Percentiles rank a stretch among this genome's conserved stretches.
Conservation (phyloP, 1,140 invertebrate species). For the Bombus soroeensis region DNA sequence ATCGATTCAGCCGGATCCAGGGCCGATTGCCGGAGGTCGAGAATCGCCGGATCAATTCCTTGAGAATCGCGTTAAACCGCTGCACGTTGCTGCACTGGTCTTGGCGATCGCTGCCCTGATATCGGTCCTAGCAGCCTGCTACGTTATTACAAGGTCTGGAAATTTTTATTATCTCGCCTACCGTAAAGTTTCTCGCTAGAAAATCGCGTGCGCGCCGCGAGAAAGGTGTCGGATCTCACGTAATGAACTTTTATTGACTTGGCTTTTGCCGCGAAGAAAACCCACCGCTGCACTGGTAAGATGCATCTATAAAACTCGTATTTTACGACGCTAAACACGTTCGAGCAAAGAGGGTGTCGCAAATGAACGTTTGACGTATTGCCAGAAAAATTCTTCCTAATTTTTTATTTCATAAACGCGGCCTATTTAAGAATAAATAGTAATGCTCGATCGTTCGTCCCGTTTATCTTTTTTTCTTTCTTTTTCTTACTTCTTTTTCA, state of each 20-base stretch:
- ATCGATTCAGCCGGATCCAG: slow-evolving; percentile 27
- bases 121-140: slow-evolving; percentile 74
- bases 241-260: not conserved
- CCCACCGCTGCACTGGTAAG: not conserved
- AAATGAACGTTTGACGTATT: not conserved
- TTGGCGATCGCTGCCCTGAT: slow-evolving; percentile 72
- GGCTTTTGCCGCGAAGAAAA: not conserved
- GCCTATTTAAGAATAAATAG: not conserved
- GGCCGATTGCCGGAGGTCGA: slow-evolving; percentile 22
- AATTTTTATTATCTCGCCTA: slow-evolving; percentile 29
- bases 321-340: slow-evolving; percentile 16
- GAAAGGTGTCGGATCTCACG: slow-evolving; percentile 18
- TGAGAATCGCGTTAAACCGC: slow-evolving; percentile 52
- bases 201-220: not conserved
- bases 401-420: not conserved
- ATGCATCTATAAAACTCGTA: slow-evolving; percentile 10
- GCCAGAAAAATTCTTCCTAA: not conserved
- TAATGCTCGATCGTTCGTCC: not conserved
- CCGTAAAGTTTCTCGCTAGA: not conserved
- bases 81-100: slow-evolving; percentile 69
- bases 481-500: too few relatives aligned
- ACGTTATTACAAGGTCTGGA: slow-evolving; percentile 73
- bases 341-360: not conserved
- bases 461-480: not conserved
- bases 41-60: slow-evolving; percentile 35